Conservation (phyloP, 2,888 invertebrate genomes). For the Omphaloscelis lunosa region DNA sequence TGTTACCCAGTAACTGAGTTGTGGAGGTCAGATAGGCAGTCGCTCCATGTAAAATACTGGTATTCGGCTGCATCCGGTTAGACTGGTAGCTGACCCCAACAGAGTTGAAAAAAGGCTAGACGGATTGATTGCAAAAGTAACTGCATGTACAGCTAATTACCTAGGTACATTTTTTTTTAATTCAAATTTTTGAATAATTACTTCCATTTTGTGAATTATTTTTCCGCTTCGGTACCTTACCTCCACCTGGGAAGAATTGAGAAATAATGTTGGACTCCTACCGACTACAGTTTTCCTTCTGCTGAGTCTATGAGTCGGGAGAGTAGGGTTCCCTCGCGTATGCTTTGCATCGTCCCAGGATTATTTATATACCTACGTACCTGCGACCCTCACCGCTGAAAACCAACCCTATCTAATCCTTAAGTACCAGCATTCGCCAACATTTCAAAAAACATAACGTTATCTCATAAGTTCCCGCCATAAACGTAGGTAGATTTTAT, state of each 20-base stretch:
- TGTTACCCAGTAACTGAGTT: too few relatives aligned
- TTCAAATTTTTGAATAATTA: too few relatives aligned
- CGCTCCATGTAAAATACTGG: too few relatives aligned
- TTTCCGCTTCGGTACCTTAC: background rate
- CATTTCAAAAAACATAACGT: background rate
- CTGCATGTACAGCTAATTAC: too few relatives aligned
- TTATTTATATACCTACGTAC: background rate
- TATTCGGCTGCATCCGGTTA: too few relatives aligned
- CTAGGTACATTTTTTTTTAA: too few relatives aligned
- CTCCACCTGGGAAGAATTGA: too few relatives aligned
- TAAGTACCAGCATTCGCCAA: background rate
- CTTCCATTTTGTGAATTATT: too few relatives aligned
- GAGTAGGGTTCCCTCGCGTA: background rate
- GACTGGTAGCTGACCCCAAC: too few relatives aligned
- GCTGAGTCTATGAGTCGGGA: background rate
- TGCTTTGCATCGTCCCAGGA: background rate
- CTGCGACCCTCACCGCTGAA: background rate
- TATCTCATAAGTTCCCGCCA: conserved; percentile 18
- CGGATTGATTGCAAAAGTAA: too few relatives aligned
- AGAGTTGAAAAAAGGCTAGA: too few relatives aligned
- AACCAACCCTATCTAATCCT: conserved; percentile 4
- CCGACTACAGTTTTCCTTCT: background rate
- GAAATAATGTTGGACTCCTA: background rate
- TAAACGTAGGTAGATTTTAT: conserved; percentile 29
- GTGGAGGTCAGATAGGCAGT: too few relatives aligned